Evolutionary conservation across 2,888 invertebrate species (phyloP), one percentile per base, ranked within the genome.

Genomic region (Melieria omissa): DNA sequence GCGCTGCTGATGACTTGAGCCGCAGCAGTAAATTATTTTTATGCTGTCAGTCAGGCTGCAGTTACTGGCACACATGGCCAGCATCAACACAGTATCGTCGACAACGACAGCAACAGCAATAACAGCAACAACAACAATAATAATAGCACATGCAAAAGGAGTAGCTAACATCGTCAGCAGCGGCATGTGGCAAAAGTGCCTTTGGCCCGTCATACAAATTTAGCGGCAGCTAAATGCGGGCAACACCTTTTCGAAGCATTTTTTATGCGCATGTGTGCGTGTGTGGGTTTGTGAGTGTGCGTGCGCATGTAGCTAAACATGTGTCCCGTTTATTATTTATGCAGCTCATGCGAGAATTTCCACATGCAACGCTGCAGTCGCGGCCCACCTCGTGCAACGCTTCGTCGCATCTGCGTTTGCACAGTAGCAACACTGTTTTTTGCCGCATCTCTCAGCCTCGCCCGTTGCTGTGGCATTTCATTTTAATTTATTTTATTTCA

Each of bases 321-420:
- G 12, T 58, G 60, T 65, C 60, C 46, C 55, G 63, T 64, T 63
- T 70, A 70, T 64, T 70, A 70, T 70, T 70, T 57, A 64, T 70
- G 64, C 63, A 70, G 29, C 58, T 69, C 63, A 64, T 64, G 63
- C 63, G 64, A 70, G 57, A 64, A 63, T 70, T 70, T 70, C 16
- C 63, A 70, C 63, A 54, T 14, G n/a, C 54, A 54, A 16, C 14
- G 8, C 54, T 54, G 54, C 54, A 9, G 16, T 1, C 54, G 54
- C 54, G n/a, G n/a, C n/a, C 41, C 66, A 47, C 66, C 16, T 66
- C 57, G 46, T 29, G 29, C 29, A 3, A 29, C 29, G 29, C 29
- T 29, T 29, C 29, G 29, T 3, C 29, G 29, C 29, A 29, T 29
- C 29, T 29, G 29, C 29, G 29, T 29, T 29, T 29, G 29, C 29